Percentiles rank a stretch among this genome's conserved stretches.
Conservation (phyloP, 2,113 vertebrate species). For the Aleadryas rufinucha region DNA sequence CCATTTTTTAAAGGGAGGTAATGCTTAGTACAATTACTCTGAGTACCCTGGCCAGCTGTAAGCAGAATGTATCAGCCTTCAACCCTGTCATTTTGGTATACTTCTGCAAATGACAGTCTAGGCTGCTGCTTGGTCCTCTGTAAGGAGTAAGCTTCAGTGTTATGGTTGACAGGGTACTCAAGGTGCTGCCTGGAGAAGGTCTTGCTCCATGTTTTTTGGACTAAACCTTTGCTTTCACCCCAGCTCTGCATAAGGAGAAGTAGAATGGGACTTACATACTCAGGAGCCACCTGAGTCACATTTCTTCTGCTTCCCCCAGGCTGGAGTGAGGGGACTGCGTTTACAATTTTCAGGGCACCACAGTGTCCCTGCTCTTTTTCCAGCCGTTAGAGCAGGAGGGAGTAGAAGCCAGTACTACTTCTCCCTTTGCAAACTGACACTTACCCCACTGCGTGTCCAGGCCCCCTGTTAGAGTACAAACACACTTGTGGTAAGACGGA, state of each 20-base stretch:
- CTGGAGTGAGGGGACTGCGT: not conserved
- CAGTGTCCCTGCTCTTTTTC: not conserved
- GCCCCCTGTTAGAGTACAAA: not conserved
- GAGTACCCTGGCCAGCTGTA: not conserved
- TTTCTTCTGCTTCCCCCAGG: not conserved
- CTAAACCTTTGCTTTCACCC: not conserved
- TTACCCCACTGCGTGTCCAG: fast-evolving
- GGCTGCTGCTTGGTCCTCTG: not conserved
- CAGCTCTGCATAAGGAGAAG: not conserved
- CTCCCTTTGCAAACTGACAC: not conserved
- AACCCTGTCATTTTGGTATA: not conserved
- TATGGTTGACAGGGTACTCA: fast-evolving
- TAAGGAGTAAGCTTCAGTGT: not conserved
- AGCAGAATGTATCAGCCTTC: not conserved
- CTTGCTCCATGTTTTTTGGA: not conserved
- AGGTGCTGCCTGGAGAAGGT: not conserved
- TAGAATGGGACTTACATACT: not conserved
- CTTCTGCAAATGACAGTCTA: not conserved
- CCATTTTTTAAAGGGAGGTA: not conserved
- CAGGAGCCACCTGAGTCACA: not conserved
- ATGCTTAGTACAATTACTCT: not conserved
- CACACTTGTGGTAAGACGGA: not conserved
- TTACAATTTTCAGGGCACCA: not conserved
- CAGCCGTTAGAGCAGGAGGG: not conserved
- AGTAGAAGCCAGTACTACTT: not conserved